A percentile compares a stretch with the other conserved stretches of the same genome.
Evolutionary conservation across 2,113 vertebrate species (phyloP).

Genomic region (Shinisaurus crocodilurus): DNA sequence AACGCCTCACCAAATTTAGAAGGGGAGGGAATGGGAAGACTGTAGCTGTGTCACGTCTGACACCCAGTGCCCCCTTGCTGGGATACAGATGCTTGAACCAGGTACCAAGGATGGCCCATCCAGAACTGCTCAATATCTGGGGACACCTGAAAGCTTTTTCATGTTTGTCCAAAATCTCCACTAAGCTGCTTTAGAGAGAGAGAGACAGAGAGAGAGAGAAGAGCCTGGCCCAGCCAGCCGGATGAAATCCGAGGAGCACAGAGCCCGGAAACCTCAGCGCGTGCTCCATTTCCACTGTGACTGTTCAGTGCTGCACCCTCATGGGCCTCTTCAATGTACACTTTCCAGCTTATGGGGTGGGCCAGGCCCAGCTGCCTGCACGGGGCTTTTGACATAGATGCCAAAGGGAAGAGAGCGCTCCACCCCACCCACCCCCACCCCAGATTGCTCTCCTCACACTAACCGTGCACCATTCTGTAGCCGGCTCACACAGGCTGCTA

Average conservation of each 20-base stretch:
- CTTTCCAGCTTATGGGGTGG: background rate
- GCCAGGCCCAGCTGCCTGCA: background rate
- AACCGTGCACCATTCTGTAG: conserved; percentile 77
- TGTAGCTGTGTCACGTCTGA: too few relatives aligned
- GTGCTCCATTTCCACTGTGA: too few relatives aligned
- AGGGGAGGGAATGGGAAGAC: background rate
- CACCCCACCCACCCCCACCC: background rate
- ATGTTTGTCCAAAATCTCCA: background rate
- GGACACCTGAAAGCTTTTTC: background rate
- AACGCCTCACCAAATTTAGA: background rate
- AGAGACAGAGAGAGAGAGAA: too few relatives aligned
- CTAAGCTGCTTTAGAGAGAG: too few relatives aligned
- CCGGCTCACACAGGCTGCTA: conserved; percentile 75
- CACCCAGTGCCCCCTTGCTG: background rate
- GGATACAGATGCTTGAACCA: background rate
- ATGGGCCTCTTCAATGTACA: background rate
- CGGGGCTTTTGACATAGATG: too few relatives aligned
- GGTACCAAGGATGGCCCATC: background rate
- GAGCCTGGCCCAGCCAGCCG: background rate
- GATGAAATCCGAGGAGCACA: background rate
- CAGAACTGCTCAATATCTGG: background rate
- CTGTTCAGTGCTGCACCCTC: background rate
- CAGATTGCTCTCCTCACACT: conserved; percentile 59
- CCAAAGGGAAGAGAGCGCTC: background rate
- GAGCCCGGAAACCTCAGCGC: too few relatives aligned